Evolutionary conservation across 2,888 invertebrate species (phyloP).

Genomic region (Gari tellinella): DNA sequence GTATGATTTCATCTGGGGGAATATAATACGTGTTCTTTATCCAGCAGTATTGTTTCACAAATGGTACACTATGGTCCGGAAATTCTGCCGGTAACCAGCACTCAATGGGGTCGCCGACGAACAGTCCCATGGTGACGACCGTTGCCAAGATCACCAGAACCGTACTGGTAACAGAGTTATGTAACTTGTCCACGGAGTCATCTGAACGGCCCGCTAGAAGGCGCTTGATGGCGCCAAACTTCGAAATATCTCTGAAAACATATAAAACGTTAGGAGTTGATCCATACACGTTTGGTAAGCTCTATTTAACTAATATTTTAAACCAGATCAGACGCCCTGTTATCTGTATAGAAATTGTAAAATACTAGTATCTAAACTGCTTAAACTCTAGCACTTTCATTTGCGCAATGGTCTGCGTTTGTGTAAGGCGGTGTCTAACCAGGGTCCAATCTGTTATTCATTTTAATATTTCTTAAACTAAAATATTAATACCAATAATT

Average conservation of each 20-base stretch:
- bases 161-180: slow-evolving; percentile 73
- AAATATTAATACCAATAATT: no score
- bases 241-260: background rate
- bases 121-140: slow-evolving; percentile 74
- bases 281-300: no score
- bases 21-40: slow-evolving; percentile 85
- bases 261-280: no score
- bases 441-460: no score
- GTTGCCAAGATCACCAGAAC: slow-evolving; percentile 71
- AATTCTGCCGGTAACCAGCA: slow-evolving; percentile 75
- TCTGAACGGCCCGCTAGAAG: slow-evolving; percentile 48
- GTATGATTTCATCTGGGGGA: slow-evolving; percentile 64
- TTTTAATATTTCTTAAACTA: no score
- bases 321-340: no score
- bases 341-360: no score
- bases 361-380: no score
- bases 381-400: no score
- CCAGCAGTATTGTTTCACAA: slow-evolving; percentile 86
- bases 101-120: slow-evolving; percentile 76
- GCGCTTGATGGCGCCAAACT: background rate
- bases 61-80: slow-evolving; percentile 84
- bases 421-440: no score
- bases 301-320: no score
- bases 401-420: no score
- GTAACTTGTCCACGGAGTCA: slow-evolving; percentile 75